Percentiles rank a stretch among this genome's conserved stretches.
These are phyloP conservation scores for Sarcophaga peregrina DNA, from an alignment of 1,140 invertebrate species.

Conservation along the genomic window DNA sequence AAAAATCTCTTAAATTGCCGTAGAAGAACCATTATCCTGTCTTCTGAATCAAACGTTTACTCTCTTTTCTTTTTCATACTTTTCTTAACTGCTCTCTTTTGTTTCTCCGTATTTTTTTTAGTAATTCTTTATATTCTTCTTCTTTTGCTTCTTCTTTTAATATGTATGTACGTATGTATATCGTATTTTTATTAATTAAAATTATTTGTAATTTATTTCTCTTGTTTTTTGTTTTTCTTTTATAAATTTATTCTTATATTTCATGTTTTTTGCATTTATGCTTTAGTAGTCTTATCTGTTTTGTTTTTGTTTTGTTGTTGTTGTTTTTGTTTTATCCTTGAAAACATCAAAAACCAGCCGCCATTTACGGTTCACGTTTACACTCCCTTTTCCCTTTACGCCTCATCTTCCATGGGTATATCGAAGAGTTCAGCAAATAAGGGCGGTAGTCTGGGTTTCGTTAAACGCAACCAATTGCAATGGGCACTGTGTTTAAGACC, in stretches of 20 bases:
- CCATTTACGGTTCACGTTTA: not conserved
- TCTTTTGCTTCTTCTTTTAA: too few species aligned
- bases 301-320: not conserved
- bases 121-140: too few species aligned
- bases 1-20: constrained; percentile 19
- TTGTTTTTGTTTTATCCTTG: too few species aligned
- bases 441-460: constrained; percentile 85
- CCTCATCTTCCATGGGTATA: constrained; percentile 86
- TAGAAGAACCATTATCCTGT: constrained; percentile 6
- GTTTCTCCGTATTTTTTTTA: too few species aligned
- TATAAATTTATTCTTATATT: too few species aligned
- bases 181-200: not conserved
- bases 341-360: not conserved
- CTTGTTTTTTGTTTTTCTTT: too few species aligned
- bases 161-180: too few species aligned
- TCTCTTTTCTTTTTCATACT: too few species aligned
- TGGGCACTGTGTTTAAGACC: constrained; percentile 86
- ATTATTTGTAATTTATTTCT: constrained; percentile 1
- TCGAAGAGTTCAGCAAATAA: constrained; percentile 98
- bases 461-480: constrained; percentile 88
- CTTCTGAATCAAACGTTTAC: too few species aligned
- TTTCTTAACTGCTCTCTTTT: too few species aligned
- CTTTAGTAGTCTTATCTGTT: constrained; percentile 23
- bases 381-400: constrained; percentile 44
- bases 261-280: not conserved